These are phyloP conservation scores for Dolichopus griseipennis DNA, from an alignment of 2,888 invertebrate genomes.

Conservation along the genomic window DNA sequence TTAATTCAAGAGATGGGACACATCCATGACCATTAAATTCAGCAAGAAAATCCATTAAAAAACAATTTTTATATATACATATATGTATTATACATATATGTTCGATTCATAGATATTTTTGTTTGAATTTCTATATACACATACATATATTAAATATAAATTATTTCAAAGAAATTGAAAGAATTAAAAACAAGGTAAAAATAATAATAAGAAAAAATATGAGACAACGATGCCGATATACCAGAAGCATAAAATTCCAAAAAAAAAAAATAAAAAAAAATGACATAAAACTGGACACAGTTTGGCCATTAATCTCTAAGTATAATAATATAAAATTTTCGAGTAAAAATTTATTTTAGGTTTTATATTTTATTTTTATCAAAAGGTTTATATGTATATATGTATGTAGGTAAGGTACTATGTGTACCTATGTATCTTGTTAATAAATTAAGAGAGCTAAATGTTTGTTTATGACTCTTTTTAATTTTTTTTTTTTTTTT, in stretches of 20 bases:
- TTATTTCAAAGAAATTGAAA: background rate
- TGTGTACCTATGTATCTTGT: background rate
- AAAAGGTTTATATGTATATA: too few species aligned
- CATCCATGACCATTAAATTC: background rate
- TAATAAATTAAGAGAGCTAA: background rate
- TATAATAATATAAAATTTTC: constrained; percentile 9
- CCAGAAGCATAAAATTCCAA: constrained; percentile 6
- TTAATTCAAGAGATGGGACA: background rate
- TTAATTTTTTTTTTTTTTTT: too few species aligned
- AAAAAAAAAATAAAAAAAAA: constrained; percentile 8
- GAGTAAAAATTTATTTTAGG: background rate
- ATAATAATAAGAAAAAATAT: background rate
- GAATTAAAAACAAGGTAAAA: background rate
- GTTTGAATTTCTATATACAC: too few species aligned
- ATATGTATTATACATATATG: background rate
- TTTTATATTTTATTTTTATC: too few species aligned
- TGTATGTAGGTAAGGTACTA: background rate
- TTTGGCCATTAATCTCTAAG: constrained; percentile 17
- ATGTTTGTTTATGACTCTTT: background rate
- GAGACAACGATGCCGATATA: background rate
- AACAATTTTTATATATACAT: background rate
- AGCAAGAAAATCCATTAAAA: constrained; percentile 4
- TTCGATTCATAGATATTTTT: too few species aligned
- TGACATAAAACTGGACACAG: constrained; percentile 17
- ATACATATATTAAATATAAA: background rate